A percentile compares a stretch with the other conserved stretches of the same genome.
Evolutionary conservation across 1,140 invertebrate genomes (phyloP).

Genomic region (Trichonephila clavipes): DNA sequence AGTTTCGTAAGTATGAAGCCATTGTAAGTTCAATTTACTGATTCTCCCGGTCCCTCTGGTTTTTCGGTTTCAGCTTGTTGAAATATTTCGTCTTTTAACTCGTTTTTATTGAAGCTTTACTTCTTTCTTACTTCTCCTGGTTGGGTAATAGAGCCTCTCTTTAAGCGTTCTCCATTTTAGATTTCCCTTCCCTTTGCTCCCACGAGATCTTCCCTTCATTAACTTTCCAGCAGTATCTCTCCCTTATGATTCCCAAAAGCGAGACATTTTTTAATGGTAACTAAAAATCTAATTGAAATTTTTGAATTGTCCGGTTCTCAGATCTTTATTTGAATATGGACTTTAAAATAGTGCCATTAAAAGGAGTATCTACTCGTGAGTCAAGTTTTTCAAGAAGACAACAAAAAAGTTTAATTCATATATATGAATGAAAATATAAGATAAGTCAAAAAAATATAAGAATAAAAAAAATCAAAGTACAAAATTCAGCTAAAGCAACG

Average conservation of each 20-base stretch:
- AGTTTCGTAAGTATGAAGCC: conserved; percentile 34
- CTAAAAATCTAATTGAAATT: conserved; percentile 55
- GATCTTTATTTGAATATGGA: conserved; percentile 44
- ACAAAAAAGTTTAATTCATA: too few species aligned
- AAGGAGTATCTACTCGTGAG: neutral
- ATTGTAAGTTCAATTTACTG: conserved; percentile 59
- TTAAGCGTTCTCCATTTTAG: conserved; percentile 32
- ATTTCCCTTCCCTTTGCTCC: neutral
- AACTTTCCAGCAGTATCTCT: conserved; percentile 30
- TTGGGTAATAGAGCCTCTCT: conserved; percentile 39
- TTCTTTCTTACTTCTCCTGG: conserved; percentile 9
- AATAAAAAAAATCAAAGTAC: too few species aligned
- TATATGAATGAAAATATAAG: too few species aligned
- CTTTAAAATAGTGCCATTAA: neutral
- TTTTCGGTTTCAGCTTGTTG: conserved; percentile 37
- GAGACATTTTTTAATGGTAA: conserved; percentile 36
- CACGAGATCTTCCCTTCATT: conserved; percentile 13
- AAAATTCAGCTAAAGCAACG: too few species aligned
- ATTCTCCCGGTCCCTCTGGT: conserved; percentile 23
- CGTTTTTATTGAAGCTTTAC: conserved; percentile 58
- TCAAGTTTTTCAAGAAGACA: neutral
- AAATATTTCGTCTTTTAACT: conserved; percentile 32
- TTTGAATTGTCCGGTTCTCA: conserved; percentile 5
- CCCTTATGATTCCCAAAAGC: conserved; percentile 25
- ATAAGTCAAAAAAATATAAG: too few species aligned